Conservation (phyloP, 2,888 invertebrate species). For the Pheosia gnoma region DNA sequence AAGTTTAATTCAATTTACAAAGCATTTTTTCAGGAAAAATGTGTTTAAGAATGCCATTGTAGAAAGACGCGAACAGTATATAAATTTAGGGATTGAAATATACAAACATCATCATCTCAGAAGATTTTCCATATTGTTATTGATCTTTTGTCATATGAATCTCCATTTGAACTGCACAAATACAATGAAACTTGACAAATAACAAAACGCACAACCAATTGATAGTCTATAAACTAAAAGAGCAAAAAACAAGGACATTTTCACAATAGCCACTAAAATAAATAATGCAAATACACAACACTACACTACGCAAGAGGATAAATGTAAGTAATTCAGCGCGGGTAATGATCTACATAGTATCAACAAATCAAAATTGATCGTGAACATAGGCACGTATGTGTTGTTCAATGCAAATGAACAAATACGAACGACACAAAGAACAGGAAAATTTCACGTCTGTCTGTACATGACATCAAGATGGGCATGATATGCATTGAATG, state of each 20-base stretch:
- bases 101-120: too few relatives aligned
- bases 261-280: constrained; percentile 28
- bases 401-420: constrained; percentile 54
- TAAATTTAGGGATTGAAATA: too few relatives aligned
- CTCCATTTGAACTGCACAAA: too few relatives aligned
- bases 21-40: too few relatives aligned
- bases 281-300: constrained; percentile 39
- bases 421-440: constrained; percentile 59
- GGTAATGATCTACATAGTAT: constrained; percentile 59
- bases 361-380: constrained; percentile 65
- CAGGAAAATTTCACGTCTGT: constrained; percentile 66
- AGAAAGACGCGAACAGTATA: too few relatives aligned
- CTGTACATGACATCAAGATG: constrained; percentile 56
- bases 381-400: constrained; percentile 59
- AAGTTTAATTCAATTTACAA: too few relatives aligned
- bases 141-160: too few relatives aligned
- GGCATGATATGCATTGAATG: constrained; percentile 52
- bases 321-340: constrained; percentile 53
- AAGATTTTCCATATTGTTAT: too few relatives aligned
- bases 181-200: too few relatives aligned
- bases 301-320: constrained; percentile 48
- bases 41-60: too few relatives aligned
- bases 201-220: too few relatives aligned
- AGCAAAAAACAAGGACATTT: constrained; percentile 13
- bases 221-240: not conserved